A percentile compares a stretch with the other conserved stretches of the same genome.
phyloP scores from a whole-genome alignment of 2,113 vertebrate species.

The Megaleporinus macrocephalus region DNA sequence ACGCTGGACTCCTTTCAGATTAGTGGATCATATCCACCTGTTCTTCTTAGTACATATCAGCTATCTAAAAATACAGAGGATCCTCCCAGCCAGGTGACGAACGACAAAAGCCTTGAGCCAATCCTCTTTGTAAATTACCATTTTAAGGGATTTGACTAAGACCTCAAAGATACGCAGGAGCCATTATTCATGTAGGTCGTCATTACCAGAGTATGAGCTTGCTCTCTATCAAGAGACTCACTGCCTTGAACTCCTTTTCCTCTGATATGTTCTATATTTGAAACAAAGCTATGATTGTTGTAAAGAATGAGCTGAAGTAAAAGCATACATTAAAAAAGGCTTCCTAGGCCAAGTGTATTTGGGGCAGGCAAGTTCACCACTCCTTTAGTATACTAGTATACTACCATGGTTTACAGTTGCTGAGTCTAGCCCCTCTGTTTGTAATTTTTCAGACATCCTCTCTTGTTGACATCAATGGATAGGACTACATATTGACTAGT shows the following conservation, averaged over 20 bases:
- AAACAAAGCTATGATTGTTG: neutral
- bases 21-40: constrained; percentile 20
- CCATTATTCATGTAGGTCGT: constrained; percentile 31
- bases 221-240: neutral
- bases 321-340: neutral
- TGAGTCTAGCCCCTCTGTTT: neutral
- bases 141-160: constrained; percentile 47
- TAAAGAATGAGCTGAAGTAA: neutral
- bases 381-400: neutral
- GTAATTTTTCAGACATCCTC: neutral
- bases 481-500: neutral
- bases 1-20: constrained; percentile 18
- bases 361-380: neutral
- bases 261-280: neutral
- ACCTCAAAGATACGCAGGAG: constrained; percentile 33
- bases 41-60: constrained; percentile 27
- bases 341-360: neutral
- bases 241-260: neutral
- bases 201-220: neutral
- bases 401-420: neutral
- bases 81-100: constrained; percentile 34
- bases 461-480: neutral
- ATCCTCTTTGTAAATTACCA: constrained; percentile 41
- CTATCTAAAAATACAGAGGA: neutral
- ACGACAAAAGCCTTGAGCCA: constrained; percentile 19